Evolutionary conservation across 2,888 invertebrate species (phyloP).

Genomic region (Nysson spinosus): DNA sequence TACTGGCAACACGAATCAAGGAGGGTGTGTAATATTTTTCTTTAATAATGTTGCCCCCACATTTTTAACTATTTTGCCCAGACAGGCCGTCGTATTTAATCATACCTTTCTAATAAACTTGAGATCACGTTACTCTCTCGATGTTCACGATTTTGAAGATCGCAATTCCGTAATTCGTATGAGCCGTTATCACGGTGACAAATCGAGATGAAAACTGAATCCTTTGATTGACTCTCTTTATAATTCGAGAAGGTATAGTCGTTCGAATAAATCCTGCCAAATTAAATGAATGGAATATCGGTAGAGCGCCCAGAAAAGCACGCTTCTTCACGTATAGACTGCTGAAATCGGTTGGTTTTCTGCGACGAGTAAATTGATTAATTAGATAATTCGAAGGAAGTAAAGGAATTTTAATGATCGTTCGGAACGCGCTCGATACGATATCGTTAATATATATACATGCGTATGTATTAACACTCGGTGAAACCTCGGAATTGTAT

Average conservation of each 20-base stretch:
- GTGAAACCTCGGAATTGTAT: conserved; percentile 58
- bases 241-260: background rate
- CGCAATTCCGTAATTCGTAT: too few species aligned
- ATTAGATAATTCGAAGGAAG: conserved; percentile 1
- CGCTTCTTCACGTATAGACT: conserved; percentile 25
- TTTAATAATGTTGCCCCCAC: too few species aligned
- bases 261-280: conserved; percentile 16
- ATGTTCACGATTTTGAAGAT: too few species aligned
- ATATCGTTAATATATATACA: conserved; percentile 21
- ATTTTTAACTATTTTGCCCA: too few species aligned
- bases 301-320: conserved; percentile 8
- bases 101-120: background rate
- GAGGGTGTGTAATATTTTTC: background rate
- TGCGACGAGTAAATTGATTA: conserved; percentile 5
- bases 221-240: background rate
- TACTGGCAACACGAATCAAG: too few species aligned
- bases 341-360: conserved; percentile 21
- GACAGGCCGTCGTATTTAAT: background rate
- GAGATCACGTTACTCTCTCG: background rate
- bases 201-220: too few species aligned
- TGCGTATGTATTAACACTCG: conserved; percentile 24
- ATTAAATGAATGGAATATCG: conserved; percentile 7
- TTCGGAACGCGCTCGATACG: conserved; percentile 28
- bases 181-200: too few species aligned
- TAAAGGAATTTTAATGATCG: conserved; percentile 16